Conservation (phyloP, 92 coral and sea anemone genomes). For the Epizoanthus fatuus region DNA sequence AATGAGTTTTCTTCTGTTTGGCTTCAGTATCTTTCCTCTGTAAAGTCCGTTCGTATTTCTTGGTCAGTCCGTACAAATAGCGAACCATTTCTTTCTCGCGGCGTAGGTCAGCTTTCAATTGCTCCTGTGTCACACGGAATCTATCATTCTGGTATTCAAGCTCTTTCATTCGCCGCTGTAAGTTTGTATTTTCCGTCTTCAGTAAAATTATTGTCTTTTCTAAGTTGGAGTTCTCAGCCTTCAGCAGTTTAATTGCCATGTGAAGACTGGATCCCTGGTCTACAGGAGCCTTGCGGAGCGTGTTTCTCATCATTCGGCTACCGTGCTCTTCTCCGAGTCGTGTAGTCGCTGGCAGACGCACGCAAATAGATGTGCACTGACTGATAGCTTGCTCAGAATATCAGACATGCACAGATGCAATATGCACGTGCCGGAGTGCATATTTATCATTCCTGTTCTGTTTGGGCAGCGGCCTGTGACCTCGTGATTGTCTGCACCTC, state of each 20-base stretch:
- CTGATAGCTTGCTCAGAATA: conserved; percentile 1
- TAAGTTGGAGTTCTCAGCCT: conserved; percentile 91
- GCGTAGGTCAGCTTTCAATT: conserved; percentile 84
- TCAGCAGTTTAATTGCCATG: conserved; percentile 91
- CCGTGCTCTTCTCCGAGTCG: background rate
- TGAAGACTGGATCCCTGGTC: conserved; percentile 92
- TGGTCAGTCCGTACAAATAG: conserved; percentile 80
- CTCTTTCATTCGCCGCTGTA: conserved; percentile 87
- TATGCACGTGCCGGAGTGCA: conserved; percentile 40
- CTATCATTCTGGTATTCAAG: conserved; percentile 92
- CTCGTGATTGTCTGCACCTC: background rate
- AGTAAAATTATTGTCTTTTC: conserved; percentile 90
- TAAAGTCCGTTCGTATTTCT: conserved; percentile 92
- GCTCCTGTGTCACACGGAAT: conserved; percentile 89
- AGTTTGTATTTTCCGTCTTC: conserved; percentile 87
- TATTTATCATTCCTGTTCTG: conserved; percentile 12
- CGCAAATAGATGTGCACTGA: conserved; percentile 16
- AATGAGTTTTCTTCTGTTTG: conserved; percentile 58
- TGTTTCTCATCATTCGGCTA: conserved; percentile 76
- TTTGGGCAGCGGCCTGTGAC: conserved; percentile 14
- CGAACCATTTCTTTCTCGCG: conserved; percentile 93
- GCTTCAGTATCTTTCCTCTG: conserved; percentile 93
- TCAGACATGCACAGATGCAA: conserved; percentile 14
- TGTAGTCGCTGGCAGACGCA: conserved; percentile 18
- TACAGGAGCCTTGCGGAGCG: conserved; percentile 70